Percentiles rank a stretch among this genome's conserved stretches.
These are phyloP conservation scores for Caerostris extrusa DNA, from an alignment of 1,140 invertebrate genomes.

Conservation along the genomic window DNA sequence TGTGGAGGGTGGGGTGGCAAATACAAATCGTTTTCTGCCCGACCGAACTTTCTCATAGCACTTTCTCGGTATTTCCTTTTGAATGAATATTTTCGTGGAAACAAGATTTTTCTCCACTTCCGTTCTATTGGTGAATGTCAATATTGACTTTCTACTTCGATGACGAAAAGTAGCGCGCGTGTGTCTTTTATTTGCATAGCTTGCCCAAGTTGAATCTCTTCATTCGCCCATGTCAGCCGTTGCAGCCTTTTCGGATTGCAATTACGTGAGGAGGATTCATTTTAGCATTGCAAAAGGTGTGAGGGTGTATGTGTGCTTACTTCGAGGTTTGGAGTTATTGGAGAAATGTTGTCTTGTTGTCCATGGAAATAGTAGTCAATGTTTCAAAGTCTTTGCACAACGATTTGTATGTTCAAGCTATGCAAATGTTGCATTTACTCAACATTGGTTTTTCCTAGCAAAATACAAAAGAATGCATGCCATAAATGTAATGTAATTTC, in stretches of 20 bases:
- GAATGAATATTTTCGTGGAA: slow-evolving; percentile 45
- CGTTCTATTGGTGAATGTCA: slow-evolving; percentile 29
- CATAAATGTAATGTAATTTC: no score
- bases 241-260: background rate
- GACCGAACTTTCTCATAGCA: slow-evolving; percentile 45
- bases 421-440: no score
- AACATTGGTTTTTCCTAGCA: no score
- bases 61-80: slow-evolving; percentile 56
- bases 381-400: no score
- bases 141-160: slow-evolving; percentile 41
- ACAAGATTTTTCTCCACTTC: slow-evolving; percentile 44
- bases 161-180: background rate
- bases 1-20: background rate
- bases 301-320: no score
- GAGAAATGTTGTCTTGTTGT: no score
- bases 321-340: no score
- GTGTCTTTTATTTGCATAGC: background rate
- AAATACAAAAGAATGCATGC: no score
- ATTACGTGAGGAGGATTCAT: background rate
- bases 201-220: background rate
- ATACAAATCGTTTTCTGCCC: slow-evolving; percentile 39
- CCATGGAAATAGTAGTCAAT: no score
- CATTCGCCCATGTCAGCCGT: background rate
- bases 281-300: background rate
- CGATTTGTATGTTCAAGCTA: no score